Conservation (phyloP, 2,888 invertebrate genomes). For the Temnothorax rugatulus region DNA sequence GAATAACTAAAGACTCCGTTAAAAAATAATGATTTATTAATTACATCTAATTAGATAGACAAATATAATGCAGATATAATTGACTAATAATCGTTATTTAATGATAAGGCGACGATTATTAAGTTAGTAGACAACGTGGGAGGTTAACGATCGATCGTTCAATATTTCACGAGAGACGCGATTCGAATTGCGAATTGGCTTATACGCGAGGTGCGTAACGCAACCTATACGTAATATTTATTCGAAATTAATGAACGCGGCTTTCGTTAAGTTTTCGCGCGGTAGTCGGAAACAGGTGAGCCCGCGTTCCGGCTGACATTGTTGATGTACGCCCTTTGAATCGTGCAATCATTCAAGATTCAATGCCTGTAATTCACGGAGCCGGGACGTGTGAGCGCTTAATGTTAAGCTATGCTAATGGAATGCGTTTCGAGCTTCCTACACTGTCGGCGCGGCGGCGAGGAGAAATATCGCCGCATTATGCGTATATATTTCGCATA, state of each 20-base stretch:
- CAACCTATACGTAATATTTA: not conserved
- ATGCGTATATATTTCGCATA: slow-evolving; percentile 56
- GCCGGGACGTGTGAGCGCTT: slow-evolving; percentile 71
- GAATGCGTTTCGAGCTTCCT: slow-evolving; percentile 76
- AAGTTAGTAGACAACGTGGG: not conserved
- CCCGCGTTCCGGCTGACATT: slow-evolving; percentile 46
- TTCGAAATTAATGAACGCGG: slow-evolving; percentile 32
- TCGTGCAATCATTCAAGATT: slow-evolving; percentile 63
- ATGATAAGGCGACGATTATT: not conserved
- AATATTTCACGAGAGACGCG: not conserved
- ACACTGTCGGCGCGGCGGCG: slow-evolving; percentile 68
- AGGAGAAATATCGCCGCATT: slow-evolving; percentile 72
- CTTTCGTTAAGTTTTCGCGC: slow-evolving; percentile 44
- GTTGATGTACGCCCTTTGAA: slow-evolving; percentile 63
- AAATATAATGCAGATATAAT: not conserved
- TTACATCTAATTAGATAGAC: not conserved
- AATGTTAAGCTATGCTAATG: slow-evolving; percentile 77
- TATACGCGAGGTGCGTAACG: not conserved
- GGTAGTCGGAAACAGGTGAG: slow-evolving; percentile 58
- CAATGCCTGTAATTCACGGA: slow-evolving; percentile 68
- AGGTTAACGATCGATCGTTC: not conserved
- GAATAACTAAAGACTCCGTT: not conserved
- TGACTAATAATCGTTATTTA: not conserved
- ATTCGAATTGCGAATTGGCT: not conserved
- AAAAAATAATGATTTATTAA: not conserved